Evolutionary conservation across 2,797 vertebrate genomes (phyloP), one percentile per base, ranked within the genome.

Genomic region (Phylloscopus collybita): DNA sequence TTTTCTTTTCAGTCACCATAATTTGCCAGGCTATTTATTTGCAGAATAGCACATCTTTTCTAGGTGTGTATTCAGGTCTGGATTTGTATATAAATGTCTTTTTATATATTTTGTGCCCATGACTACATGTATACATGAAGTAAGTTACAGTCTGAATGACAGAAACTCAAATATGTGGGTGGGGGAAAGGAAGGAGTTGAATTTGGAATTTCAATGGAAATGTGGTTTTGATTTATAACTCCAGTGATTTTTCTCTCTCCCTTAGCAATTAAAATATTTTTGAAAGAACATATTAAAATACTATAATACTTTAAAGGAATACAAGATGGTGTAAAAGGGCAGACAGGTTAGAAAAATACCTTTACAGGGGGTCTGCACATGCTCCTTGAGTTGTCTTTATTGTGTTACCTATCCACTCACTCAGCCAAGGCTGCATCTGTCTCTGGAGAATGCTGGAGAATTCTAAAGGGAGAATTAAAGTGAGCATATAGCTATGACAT

Each of bases 401-500:
- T 69, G 15, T 61, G 29, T 4, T 91, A 32, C 40, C 20, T 75
- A 36, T 13, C 13, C 13, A 45, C 7, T 38, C 29, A 26, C 14
- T 44, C 22, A 54, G 32, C 29, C 36, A 92, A 80, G 38, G 38
- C 50, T 80, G 47, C n/a, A 17, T 66, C 25, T 70, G 2, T 67
- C 72, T 83, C 45, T 91, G 65, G 11, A 49, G 49, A 49, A 5
- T 9, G 3, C 38, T 86, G 56, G 15, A 49, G 44, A 76, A 29
- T 12, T 73, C 32, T 60, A 26, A 71, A 86, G 19, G 27, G 44
- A 84, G 13, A 71, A 54, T 25, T 7, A 18, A 49, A 65, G 25
- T 0, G 1, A 27, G 5, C 1, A 1, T 6, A 20, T 36, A 12
- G 30, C 20, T 81, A 6, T 6, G 13, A 32, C 18, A 9, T 6